Conservation (phyloP, 2,113 vertebrate species). For the Calonectris borealis region DNA sequence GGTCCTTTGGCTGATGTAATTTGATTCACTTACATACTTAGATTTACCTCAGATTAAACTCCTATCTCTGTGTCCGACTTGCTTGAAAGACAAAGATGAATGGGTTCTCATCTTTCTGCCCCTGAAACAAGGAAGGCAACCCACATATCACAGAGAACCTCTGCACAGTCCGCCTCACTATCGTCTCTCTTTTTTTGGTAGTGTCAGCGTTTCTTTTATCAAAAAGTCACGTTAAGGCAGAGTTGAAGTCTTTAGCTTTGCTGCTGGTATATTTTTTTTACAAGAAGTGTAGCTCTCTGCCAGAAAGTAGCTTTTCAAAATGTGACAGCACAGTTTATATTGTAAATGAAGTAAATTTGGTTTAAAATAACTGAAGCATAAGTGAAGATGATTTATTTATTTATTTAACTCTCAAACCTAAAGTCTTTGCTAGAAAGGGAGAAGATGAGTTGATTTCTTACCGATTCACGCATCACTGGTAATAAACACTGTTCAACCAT, state of each 20-base stretch:
- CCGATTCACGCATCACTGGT: not conserved
- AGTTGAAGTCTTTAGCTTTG: not conserved
- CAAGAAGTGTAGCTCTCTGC: not conserved
- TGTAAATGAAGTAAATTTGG: not conserved
- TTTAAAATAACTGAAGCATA: not conserved
- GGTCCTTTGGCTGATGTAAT: not conserved
- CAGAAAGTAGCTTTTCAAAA: slow-evolving; percentile 26
- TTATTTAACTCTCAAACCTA: not conserved
- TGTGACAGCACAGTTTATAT: not conserved
- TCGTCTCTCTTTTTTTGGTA: not conserved
- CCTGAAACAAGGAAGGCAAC: not conserved
- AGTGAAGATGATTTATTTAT: not conserved
- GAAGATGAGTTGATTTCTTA: not conserved
- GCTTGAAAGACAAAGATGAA: not conserved
- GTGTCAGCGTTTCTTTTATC: not conserved
- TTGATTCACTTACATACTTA: not conserved
- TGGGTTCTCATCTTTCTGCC: not conserved
- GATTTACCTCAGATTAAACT: not conserved
- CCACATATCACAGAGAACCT: not conserved
- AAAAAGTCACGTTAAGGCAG: not conserved
- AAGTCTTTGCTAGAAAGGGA: not conserved
- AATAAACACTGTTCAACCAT: not conserved
- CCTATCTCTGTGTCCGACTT: not conserved
- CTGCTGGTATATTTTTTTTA: not conserved
- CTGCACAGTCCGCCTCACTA: not conserved